Evolutionary conservation across 92 coral and sea anemone genomes (phyloP), one percentile per base, ranked within the genome.

Genomic region (Muricea muricata): DNA sequence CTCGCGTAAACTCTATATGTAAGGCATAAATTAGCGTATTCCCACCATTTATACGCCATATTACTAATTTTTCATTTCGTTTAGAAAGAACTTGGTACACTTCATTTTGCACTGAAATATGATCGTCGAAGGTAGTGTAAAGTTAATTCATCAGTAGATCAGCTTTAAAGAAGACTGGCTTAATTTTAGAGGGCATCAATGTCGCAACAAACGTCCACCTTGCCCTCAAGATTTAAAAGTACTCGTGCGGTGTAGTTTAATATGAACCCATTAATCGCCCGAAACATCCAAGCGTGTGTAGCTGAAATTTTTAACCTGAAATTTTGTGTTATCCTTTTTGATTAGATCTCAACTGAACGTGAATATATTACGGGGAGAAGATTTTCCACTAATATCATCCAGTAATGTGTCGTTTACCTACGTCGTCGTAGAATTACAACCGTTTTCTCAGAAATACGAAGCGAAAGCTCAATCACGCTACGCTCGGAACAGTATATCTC

Each of bases 391-490:
- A 18, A 61, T 78, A 54, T 78, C 83, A 28, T 78, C 83, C 18
- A 78, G 83, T 26, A 78, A 78, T 39, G 83, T 78, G 3, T 78
- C 83, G 23, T 78, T 78, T 41, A 78, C 83, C 30, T 78, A 78
- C 29, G 83, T 78, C 30, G 83, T 78, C 50, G 83, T 78, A 1
- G 83, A 78, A 78, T 71, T 78, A 28, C 57, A 39, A 23, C 83
- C 83, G 30, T 78, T 78, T 21, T 78, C 83, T 5, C 70, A 78
- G 55, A 56, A 78, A 78, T 78, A 78, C 26, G 83, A 78, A 56
- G 83, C 83, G 1, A 78, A 78, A 29, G 71, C 83, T 1, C 83
- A 78, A 78, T 56, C 83, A 37, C 83, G 83, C 71, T 78, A 78
- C 34, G 83, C 65, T 13, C 83, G 83, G 24, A 78, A 78, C 34